phyloP scores from a whole-genome alignment of 2,888 invertebrate species.

The Endomychus coccineus region DNA sequence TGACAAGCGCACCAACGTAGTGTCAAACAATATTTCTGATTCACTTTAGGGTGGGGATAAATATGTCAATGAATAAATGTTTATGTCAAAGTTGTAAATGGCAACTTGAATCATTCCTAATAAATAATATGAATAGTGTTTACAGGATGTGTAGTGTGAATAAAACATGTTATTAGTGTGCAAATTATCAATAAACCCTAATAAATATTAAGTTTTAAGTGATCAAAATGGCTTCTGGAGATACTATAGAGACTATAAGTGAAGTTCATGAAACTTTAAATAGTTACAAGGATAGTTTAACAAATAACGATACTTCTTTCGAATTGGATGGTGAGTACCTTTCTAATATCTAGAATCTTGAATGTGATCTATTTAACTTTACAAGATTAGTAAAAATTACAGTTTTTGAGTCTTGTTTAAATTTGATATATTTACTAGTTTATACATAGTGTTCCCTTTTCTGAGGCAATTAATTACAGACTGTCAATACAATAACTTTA shows the following conservation, averaged over 20 bases:
- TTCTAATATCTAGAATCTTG: too few relatives aligned
- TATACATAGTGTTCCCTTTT: too few relatives aligned
- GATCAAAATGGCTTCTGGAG: conserved; percentile 73
- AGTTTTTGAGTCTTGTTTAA: too few relatives aligned
- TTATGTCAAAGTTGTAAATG: conserved; percentile 49
- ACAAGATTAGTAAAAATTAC: too few relatives aligned
- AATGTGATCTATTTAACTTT: too few relatives aligned
- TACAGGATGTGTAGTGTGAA: conserved; percentile 15
- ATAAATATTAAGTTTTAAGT: conserved; percentile 12
- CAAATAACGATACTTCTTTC: conserved; percentile 53
- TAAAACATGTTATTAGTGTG: conserved; percentile 11
- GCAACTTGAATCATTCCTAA: conserved; percentile 39
- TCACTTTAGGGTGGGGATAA: conserved; percentile 32
- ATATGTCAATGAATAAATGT: conserved; percentile 37
- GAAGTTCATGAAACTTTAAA: conserved; percentile 66
- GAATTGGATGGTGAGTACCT: conserved; percentile 53
- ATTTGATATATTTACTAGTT: too few relatives aligned
- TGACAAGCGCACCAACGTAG: too few relatives aligned
- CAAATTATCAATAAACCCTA: conserved; percentile 11
- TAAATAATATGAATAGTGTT: conserved; percentile 22
- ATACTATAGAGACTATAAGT: conserved; percentile 64
- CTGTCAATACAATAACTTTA: too few relatives aligned
- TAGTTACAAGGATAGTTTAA: conserved; percentile 47
- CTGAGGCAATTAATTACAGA: too few relatives aligned
- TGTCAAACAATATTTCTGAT: too few relatives aligned